A percentile compares a stretch with the other conserved stretches of the same genome.
Evolutionary conservation across 2,797 vertebrate species (phyloP).

Genomic region (Hippoglossus hippoglossus): DNA sequence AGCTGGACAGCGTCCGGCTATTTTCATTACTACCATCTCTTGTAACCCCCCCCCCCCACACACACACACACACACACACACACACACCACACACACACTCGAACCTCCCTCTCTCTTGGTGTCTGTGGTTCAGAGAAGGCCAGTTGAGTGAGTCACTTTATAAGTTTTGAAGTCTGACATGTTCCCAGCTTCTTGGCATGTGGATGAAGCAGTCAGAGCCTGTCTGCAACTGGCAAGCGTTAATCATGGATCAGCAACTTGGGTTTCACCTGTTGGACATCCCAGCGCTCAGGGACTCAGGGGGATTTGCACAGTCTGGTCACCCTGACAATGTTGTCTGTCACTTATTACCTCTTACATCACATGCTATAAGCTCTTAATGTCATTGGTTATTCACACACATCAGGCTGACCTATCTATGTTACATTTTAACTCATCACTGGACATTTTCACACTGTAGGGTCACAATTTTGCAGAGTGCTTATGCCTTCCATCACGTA

Average conservation of each 20-base stretch:
- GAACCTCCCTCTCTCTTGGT: constrained; percentile 1
- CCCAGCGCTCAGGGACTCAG: constrained; percentile 37
- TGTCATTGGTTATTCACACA: constrained; percentile 15
- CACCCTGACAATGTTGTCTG: constrained; percentile 53
- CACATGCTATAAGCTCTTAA: not conserved
- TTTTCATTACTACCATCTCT: constrained; percentile 69
- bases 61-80: not conserved
- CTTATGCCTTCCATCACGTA: not conserved
- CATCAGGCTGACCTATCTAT: not conserved
- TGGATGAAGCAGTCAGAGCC: constrained; percentile 65
- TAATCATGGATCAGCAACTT: constrained; percentile 71
- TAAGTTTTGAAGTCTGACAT: constrained; percentile 72
- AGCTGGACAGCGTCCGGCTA: constrained; percentile 65
- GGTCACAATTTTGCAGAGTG: constrained; percentile 15
- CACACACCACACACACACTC: too few species aligned
- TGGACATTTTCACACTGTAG: constrained; percentile 15
- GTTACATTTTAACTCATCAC: constrained; percentile 4
- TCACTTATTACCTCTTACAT: constrained; percentile 35
- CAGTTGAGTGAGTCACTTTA: constrained; percentile 70
- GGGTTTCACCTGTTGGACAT: constrained; percentile 71
- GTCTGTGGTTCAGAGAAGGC: constrained; percentile 43
- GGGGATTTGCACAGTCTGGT: constrained; percentile 71
- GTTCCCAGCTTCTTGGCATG: constrained; percentile 56
- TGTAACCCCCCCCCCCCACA: constrained; percentile 2
- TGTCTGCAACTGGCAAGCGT: constrained; percentile 65